A percentile compares a stretch with the other conserved stretches of the same genome.
These are phyloP conservation scores for Isichthys henryi DNA, from an alignment of 2,113 vertebrate genomes.

Conservation along the genomic window DNA sequence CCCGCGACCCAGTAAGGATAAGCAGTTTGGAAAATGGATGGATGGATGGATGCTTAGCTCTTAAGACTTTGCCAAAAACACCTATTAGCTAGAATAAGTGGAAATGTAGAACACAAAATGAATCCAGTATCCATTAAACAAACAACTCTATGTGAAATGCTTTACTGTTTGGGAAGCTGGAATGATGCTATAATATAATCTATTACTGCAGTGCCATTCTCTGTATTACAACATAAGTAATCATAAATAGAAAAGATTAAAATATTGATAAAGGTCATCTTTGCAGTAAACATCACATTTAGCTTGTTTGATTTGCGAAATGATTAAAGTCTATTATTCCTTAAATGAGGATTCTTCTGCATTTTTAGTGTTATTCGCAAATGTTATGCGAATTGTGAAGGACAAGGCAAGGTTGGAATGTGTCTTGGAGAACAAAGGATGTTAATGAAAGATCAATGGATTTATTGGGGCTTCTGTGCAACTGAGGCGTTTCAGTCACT, in stretches of 20 bases:
- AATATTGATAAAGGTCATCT: background rate
- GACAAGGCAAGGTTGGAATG: background rate
- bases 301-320: background rate
- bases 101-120: background rate
- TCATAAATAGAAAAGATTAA: background rate
- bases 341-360: background rate
- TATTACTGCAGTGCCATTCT: background rate
- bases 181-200: background rate
- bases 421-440: background rate
- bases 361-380: background rate
- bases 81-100: background rate
- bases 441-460: background rate
- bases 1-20: no score
- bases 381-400: background rate
- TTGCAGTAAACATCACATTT: background rate
- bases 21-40: no score
- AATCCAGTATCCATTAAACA: background rate
- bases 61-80: background rate
- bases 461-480: background rate
- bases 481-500: background rate
- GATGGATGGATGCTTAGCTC: no score
- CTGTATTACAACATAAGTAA: background rate
- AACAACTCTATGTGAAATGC: background rate
- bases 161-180: background rate
- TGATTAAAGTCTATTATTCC: background rate